Evolutionary conservation across 2,888 invertebrate genomes (phyloP), one percentile per base, ranked within the genome.

Genomic region (Neoitamus cyanurus): DNA sequence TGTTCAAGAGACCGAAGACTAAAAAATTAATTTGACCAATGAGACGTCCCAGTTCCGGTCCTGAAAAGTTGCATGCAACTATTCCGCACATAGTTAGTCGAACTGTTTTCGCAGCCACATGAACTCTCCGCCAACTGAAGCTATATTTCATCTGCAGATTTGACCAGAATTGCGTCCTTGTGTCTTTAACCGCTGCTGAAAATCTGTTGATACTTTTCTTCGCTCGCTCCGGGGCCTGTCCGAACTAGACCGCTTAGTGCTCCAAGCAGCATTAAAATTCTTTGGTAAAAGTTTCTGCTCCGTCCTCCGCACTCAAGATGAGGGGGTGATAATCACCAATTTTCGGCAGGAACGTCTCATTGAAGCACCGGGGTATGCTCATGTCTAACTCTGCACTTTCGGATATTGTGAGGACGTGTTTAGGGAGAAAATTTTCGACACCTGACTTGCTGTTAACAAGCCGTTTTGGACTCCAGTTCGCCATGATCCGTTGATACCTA

Each of bases 191-290:
- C 15, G 25, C 58, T 58, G 20, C 20, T 6, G n/a, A 25, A 58
- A 58, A 58, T 58, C 58, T 58, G 58, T 58, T 58, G 58, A 58
- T 58, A 58, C 58, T 58, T 58, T 58, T 25, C 58, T 58, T n/a
- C 4, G 9, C 20, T 58, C 25, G 6, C 48, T 2, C 5, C 48
- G 15, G 48, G 0, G 48, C n/a, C 15, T 48, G 48, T 48, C 48
- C 15, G 15, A 48, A 20, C 48, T 48, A 11, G 2, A n/a, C 42
- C 20, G 48, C 15, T 48, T 48, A 48, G 13, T 48, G 48, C 2
- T 48, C 15, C 15, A 20, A 58, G 58, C 58, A 9, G 58, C 58
- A 58, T 25, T 58, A 58, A 58, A 58, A 58, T 58, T 58, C 58
- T 58, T 58, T 20, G 58, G 25, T 9, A 20, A 58, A 58, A 58